A percentile compares a stretch with the other conserved stretches of the same genome.
Evolutionary conservation across 2,113 vertebrate species (phyloP).

Genomic region (Clarias macrocephalus): DNA sequence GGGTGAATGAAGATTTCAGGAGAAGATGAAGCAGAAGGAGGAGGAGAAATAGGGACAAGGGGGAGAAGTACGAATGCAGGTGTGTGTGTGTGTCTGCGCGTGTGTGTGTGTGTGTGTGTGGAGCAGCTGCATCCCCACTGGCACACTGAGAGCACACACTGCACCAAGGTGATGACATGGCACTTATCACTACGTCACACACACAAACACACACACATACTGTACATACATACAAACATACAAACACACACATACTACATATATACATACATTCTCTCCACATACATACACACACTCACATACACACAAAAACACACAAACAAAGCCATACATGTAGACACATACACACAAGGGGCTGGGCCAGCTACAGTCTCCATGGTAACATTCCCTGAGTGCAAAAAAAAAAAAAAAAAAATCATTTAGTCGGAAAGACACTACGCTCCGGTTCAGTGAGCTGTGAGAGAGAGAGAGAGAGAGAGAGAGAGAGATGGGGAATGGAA

Average conservation of each 20-base stretch:
- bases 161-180: slow-evolving; percentile 51
- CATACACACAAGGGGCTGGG: slow-evolving; percentile 36
- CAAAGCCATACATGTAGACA: too few relatives aligned
- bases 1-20: slow-evolving; percentile 24
- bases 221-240: not conserved
- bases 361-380: slow-evolving; percentile 71
- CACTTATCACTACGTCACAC: slow-evolving; percentile 58
- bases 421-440: slow-evolving; percentile 76
- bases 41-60: slow-evolving; percentile 53
- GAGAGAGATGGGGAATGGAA: not conserved
- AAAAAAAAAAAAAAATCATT: slow-evolving; percentile 62
- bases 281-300: not conserved
- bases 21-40: slow-evolving; percentile 47
- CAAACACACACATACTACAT: not conserved
- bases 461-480: slow-evolving; percentile 9
- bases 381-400: slow-evolving; percentile 71
- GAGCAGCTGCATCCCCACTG: slow-evolving; percentile 19
- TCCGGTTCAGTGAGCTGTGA: slow-evolving; percentile 41
- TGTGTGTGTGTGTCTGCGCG: too few relatives aligned
- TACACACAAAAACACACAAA: not conserved
- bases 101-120: not conserved
- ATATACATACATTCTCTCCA: not conserved
- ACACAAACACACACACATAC: not conserved
- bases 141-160: slow-evolving; percentile 24
- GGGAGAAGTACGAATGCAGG: not conserved